Evolutionary conservation across 1,140 invertebrate species (phyloP), one percentile per base, ranked within the genome.

Genomic region (Chymomyza costata): DNA sequence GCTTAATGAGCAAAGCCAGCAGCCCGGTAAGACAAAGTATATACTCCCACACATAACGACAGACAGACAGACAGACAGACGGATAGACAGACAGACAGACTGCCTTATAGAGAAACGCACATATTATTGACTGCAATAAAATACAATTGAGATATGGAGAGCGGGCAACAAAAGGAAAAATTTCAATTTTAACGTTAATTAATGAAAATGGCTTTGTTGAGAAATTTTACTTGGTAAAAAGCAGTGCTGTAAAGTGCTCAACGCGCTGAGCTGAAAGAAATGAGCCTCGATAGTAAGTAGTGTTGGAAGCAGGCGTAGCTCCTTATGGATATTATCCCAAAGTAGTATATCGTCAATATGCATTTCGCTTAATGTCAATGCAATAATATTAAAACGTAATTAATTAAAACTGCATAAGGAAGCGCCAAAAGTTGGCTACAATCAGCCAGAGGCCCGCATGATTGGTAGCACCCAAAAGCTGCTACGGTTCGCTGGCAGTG

Each of bases 321-420:
- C 11, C 25, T 28, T 21, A 28, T 37, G 25, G 35, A 10, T 10
- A 28, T 6, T 6, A 28, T 5, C 25, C 25, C 10, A 5, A 28
- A 28, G 5, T 10, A 28, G 5, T 10, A 10, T 6, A 28, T 39
- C 51, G 45, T 78, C 67, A 61, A 80, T 80, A 73, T 65, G 73
- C 60, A 61, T 71, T 65, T 49, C 64, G 63, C 64, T 73, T 73
- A 80, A 67, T 71, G 67, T 80, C 73, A 68, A 70, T 55, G 73
- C 56, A 80, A 80, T 65, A 80, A 73, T 80, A 80, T 80, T 80
- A 80, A 80, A 74, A 73, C 73, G 67, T 80, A 73, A 80, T 80
- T 80, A 80, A 80, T 80, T 80, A 62, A 80, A 80, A 80, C 54
- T 71, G 59, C 64, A 50, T 41, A 37, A 16, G 40, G 30, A 46